Base-by-base conservation (phyloP, 2,113 vertebrate species). In the Odocoileus hemionus region DNA sequence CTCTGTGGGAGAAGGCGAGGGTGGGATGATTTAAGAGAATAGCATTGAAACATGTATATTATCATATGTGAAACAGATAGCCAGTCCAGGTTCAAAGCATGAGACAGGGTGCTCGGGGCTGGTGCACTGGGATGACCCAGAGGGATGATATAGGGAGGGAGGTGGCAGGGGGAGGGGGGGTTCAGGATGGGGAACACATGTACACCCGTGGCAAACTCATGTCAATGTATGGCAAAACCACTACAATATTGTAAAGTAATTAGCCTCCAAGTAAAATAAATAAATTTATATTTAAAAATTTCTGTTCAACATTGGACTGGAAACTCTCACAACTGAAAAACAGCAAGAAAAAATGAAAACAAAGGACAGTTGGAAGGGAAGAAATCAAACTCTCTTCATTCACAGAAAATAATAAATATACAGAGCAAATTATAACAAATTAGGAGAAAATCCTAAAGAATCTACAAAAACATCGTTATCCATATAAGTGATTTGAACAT, bases 201-300 rank as follows among this genome's bases (percentile, higher is more conserved):
- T 61, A 61, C 14, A 61, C 14, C 60, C 6, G 0, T 61, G 30
- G 60, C 0, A 0, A 30, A 61, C 30, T 33, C 60, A 61, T 61
- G 60, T 61, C 30, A 61, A 33, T 33, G 30, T 61, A 61, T 61
- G 60, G 14, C 30, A 61, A 61, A 61, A 61, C 30, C 60, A 61
- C 28, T 33, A 61, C 14, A 61, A 16, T 16, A 16, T 7, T 61
- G 60, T 33, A 61, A 61, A 61, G 28, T 15, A 61, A 61, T 61
- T 61, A 61, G 60, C 28, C 60, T 61, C 28, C 60, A 61, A 28
- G 28, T 60, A 61, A 61, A 61, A 61, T 30, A 61, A 64, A 64
- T 64, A 64, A 33, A 17, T 64, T 33, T 8, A 64, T 64, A 33
- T 17, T 61, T 4, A 64, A 64, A 16, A 50, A 36, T 67, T 67